These are phyloP conservation scores for Jacana jacana DNA, from an alignment of 2,113 vertebrate genomes.

Conservation along the genomic window DNA sequence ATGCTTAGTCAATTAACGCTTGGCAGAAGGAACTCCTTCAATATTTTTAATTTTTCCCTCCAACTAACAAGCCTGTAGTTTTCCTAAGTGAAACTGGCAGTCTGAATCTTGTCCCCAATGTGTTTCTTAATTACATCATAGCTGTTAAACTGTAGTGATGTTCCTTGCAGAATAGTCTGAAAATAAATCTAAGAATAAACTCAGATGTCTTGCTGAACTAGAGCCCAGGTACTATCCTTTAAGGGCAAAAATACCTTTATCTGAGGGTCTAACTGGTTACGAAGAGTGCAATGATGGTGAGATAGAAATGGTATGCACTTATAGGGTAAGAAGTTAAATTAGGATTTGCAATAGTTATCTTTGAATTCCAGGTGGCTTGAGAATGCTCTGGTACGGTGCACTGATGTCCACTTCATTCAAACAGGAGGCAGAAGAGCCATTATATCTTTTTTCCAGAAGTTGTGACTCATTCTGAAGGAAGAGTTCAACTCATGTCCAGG, in stretches of 20 bases:
- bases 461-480: conserved; percentile 48
- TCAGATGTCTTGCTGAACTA: not conserved
- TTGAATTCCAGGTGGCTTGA: conserved; percentile 29
- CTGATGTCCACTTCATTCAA: conserved; percentile 51
- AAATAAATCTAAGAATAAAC: not conserved
- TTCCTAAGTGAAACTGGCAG: not conserved
- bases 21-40: not conserved
- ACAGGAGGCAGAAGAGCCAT: not conserved
- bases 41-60: not conserved
- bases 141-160: not conserved
- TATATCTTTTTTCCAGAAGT: conserved; percentile 59
- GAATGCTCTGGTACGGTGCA: conserved; percentile 51
- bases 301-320: not conserved
- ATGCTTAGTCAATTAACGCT: not conserved
- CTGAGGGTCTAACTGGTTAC: not conserved
- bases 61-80: not conserved
- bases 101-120: not conserved
- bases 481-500: conserved; percentile 57
- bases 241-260: not conserved
- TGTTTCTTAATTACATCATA: not conserved
- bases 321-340: not conserved
- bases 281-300: not conserved
- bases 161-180: not conserved
- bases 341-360: not conserved
- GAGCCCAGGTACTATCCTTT: not conserved